phyloP scores from a whole-genome alignment of 2,888 invertebrate species.

The Nematopogon swammerdamellus region DNA sequence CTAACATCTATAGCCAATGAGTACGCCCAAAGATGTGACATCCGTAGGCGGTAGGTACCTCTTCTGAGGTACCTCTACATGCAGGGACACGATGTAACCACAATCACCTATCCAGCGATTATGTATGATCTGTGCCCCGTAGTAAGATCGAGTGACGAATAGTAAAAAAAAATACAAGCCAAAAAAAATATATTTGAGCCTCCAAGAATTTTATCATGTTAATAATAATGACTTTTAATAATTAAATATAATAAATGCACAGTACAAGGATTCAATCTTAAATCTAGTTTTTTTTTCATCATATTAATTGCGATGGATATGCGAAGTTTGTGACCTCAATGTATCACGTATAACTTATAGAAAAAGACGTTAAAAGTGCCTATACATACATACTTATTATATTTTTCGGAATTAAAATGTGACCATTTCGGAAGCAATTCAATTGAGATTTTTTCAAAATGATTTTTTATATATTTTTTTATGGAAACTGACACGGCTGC shows the following conservation, averaged over 20 bases:
- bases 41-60: too few relatives aligned
- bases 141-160: too few relatives aligned
- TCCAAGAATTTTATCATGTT: constrained; percentile 41
- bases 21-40: too few relatives aligned
- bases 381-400: constrained; percentile 15
- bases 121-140: too few relatives aligned
- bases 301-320: constrained; percentile 1
- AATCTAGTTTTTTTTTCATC: constrained; percentile 3
- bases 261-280: constrained; percentile 10
- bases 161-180: background rate
- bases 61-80: too few relatives aligned
- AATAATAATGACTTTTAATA: constrained; percentile 9
- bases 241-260: constrained; percentile 15
- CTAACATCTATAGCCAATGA: too few relatives aligned
- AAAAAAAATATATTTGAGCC: constrained; percentile 26
- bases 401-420: constrained; percentile 2
- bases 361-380: background rate
- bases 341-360: constrained; percentile 1
- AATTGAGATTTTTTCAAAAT: constrained; percentile 3
- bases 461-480: background rate
- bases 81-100: too few relatives aligned
- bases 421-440: constrained; percentile 1
- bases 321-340: background rate
- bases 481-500: too few relatives aligned
- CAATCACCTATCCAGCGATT: too few relatives aligned